phyloP scores from a whole-genome alignment of 2,113 vertebrate species.

The Saccopteryx bilineata region DNA sequence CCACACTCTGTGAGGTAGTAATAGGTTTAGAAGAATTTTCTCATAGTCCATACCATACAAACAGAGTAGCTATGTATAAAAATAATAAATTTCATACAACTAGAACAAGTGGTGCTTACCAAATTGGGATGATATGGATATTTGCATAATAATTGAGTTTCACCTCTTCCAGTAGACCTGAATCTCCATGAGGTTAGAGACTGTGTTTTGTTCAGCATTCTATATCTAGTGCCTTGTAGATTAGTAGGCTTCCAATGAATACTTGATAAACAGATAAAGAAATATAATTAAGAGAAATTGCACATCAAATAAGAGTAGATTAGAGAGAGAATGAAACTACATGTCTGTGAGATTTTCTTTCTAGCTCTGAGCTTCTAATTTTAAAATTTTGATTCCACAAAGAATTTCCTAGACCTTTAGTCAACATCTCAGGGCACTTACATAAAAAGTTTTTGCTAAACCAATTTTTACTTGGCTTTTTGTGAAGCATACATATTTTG shows the following conservation, averaged over 20 bases:
- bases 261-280: background rate
- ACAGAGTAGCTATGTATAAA: background rate
- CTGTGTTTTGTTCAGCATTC: background rate
- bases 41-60: background rate
- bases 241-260: background rate
- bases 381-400: background rate
- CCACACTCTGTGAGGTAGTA: background rate
- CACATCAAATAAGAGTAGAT: background rate
- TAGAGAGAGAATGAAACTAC: background rate
- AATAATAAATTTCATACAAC: background rate
- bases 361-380: background rate
- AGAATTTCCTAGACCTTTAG: background rate
- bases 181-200: background rate
- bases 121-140: background rate
- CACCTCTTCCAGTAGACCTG: background rate
- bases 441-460: background rate
- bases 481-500: background rate
- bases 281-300: background rate
- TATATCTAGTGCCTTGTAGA: background rate
- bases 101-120: background rate
- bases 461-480: background rate
- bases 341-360: background rate
- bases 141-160: background rate
- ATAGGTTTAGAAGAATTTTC: background rate
- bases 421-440: background rate